Conservation (phyloP, 2,797 vertebrate species). For the Sebastes vulpes region DNA sequence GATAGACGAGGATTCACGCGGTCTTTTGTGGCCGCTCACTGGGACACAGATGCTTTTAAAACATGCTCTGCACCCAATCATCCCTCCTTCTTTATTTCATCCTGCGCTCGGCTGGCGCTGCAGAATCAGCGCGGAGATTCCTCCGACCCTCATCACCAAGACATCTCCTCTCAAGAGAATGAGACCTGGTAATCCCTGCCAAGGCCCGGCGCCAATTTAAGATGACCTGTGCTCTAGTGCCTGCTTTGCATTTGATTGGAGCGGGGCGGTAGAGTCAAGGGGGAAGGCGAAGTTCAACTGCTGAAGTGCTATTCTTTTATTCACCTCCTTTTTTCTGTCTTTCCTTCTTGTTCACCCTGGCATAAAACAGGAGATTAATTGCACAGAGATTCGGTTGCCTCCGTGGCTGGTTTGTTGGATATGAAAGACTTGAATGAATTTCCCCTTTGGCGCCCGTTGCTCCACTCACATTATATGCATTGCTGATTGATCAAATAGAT, state of each 20-base stretch:
- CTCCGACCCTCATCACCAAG: conserved; percentile 44
- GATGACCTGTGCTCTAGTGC: conserved; percentile 51
- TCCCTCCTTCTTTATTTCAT: conserved; percentile 66
- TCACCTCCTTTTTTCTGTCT: background rate
- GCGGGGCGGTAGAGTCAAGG: conserved; percentile 35
- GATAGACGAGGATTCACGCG: conserved; percentile 56
- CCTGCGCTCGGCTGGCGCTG: conserved; percentile 53
- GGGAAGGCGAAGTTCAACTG: conserved; percentile 41
- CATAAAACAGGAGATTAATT: conserved; percentile 53
- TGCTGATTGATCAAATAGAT: conserved; percentile 54
- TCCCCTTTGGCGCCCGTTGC: conserved; percentile 27
- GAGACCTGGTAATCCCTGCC: conserved; percentile 59
- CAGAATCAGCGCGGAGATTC: conserved; percentile 62
- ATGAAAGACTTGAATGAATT: conserved; percentile 47
- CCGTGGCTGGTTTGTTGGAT: conserved; percentile 22
- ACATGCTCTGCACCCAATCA: conserved; percentile 70
- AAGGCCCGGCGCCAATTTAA: conserved; percentile 47
- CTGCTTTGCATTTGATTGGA: conserved; percentile 60
- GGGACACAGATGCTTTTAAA: conserved; percentile 73
- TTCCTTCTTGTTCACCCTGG: conserved; percentile 19
- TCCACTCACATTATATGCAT: conserved; percentile 30
- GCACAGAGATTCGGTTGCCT: conserved; percentile 40
- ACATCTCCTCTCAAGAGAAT: conserved; percentile 56
- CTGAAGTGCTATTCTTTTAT: conserved; percentile 32
- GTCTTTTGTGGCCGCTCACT: conserved; percentile 71